These are phyloP conservation scores for Drosophila santomea DNA, from an alignment of 1,140 invertebrate genomes.

Conservation along the genomic window DNA sequence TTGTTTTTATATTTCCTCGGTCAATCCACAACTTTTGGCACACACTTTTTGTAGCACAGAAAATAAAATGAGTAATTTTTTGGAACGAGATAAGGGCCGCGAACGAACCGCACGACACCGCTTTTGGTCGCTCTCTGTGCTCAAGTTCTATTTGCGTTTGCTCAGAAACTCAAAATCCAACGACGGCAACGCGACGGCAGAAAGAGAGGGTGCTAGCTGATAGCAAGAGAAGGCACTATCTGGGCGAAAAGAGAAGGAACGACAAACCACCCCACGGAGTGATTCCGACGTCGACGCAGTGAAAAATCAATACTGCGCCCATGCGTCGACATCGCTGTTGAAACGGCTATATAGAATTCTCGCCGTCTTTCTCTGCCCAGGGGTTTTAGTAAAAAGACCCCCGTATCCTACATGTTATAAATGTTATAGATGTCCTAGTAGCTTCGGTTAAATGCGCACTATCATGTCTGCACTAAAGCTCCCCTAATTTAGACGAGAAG, in stretches of 20 bases:
- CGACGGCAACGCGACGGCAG: constrained; percentile 41
- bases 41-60: not conserved
- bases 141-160: constrained; percentile 81
- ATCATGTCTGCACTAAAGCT: too few relatives aligned
- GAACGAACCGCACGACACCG: constrained; percentile 38
- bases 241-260: constrained; percentile 24
- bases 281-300: constrained; percentile 73
- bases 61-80: constrained; percentile 4
- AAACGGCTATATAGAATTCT: constrained; percentile 23
- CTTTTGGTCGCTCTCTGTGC: constrained; percentile 49
- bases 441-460: not conserved
- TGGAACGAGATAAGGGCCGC: constrained; percentile 4
- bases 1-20: not conserved
- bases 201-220: constrained; percentile 11
- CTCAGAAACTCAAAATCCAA: constrained; percentile 64
- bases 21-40: constrained; percentile 5
- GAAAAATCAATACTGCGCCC: constrained; percentile 84
- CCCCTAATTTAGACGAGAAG: constrained; percentile 1
- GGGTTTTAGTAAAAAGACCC: not conserved
- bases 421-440: not conserved
- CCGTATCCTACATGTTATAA: not conserved
- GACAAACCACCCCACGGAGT: constrained; percentile 81
- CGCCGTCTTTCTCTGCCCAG: not conserved
- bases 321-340: constrained; percentile 73
- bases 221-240: constrained; percentile 24